Percentiles rank a stretch among this genome's conserved stretches.
Conservation (phyloP, 2,113 vertebrate genomes). For the Halcyon malimbica region DNA sequence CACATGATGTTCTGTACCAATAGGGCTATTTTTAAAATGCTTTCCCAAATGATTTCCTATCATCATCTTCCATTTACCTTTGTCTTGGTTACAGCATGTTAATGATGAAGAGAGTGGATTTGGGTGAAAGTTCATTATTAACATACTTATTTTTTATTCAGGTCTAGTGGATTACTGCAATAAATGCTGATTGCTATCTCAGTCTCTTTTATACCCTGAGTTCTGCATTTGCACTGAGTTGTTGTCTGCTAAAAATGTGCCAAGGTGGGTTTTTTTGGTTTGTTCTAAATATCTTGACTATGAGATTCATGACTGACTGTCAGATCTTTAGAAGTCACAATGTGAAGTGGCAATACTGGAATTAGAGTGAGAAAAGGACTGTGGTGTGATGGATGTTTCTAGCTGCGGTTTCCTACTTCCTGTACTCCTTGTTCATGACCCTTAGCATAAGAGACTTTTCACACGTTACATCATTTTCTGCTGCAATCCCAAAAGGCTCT, state of each 20-base stretch:
- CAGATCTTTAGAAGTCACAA: not conserved
- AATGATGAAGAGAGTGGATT: not conserved
- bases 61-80: not conserved
- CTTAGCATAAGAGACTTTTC: not conserved
- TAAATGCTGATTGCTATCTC: not conserved
- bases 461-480: not conserved
- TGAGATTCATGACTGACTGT: not conserved
- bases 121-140: constrained; percentile 24
- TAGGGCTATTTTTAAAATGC: not conserved
- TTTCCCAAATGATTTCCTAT: not conserved
- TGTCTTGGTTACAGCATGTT: not conserved
- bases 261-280: not conserved
- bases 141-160: constrained; percentile 22
- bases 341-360: not conserved
- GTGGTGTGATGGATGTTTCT: not conserved
- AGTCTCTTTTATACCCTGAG: not conserved
- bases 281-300: not conserved
- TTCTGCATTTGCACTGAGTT: not conserved
- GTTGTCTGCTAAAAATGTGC: not conserved
- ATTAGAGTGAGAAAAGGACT: not conserved
- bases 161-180: not conserved
- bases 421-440: not conserved
- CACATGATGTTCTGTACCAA: not conserved
- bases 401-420: not conserved
- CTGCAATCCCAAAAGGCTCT: not conserved